Base-by-base conservation (phyloP, 2,797 vertebrate genomes). In the Ctenochaetus hawaiiensis region DNA sequence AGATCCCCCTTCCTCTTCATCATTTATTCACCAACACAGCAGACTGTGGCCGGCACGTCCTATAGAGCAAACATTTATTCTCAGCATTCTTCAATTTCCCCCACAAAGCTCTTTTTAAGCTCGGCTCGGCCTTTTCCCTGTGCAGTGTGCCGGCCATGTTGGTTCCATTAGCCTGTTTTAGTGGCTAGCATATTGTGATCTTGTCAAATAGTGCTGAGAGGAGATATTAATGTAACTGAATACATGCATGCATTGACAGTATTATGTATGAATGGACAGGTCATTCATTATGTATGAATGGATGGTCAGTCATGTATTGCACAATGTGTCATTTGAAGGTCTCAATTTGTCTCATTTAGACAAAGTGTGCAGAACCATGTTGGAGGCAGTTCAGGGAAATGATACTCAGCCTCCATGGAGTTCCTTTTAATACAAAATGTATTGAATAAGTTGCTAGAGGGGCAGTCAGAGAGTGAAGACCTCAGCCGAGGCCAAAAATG, bases 11-110 rank as follows among this genome's bases (percentile, higher is more conserved):
- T 92, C 82, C 93, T 91, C 90, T 92, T 93, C 94, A 95, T 95
- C 90, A 95, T 93, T 95, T 95, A 95, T 96, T 95, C 93, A 96
- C 88, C 90, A 94, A 81, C 93, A 85, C 93, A 94, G 94, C 93
- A 93, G 81, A 84, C 92, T 88, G 77, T 82, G 84, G 90, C 89
- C 78, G 59, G 83, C 89, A 78, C 89, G 91, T 92, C 89, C 89
- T 89, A 91, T 89, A 88, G 89, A 90, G 86, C 85, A 92, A 93
- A 93, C 91, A 88, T 93, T 94, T 92, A 90, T 92, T 90, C 90
- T 93, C 93, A 93, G 91, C 91, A 91, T 92, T 94, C 86, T 93
- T 91, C 82, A 90, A 91, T 95, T 94, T 91, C 92, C 88, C 91
- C 70, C 89, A 91, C 92, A 92, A 93, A 93, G 94, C 92, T 91